Percentiles rank a stretch among this genome's conserved stretches.
phyloP scores from a whole-genome alignment of 2,888 invertebrate genomes.

The Perizoma affinitatum region DNA sequence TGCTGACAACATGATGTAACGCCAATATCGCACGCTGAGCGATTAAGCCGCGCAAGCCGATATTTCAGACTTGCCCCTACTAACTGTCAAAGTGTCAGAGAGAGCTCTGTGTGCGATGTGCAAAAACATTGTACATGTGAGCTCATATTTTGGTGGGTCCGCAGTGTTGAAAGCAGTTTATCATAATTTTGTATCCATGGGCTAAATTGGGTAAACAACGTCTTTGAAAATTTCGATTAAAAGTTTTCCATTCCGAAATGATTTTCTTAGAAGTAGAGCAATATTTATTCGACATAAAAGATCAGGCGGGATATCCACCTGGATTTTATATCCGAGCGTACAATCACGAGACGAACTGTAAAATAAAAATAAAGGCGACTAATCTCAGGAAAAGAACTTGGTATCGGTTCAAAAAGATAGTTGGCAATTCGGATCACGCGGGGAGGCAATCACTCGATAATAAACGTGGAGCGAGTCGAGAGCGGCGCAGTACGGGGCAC shows the following conservation, averaged over 20 bases:
- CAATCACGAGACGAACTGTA: slow-evolving; percentile 50
- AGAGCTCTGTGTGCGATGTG: slow-evolving; percentile 58
- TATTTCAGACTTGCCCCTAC: slow-evolving; percentile 83
- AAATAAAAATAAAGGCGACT: slow-evolving; percentile 68
- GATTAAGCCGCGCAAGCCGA: slow-evolving; percentile 83
- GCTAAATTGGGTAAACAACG: slow-evolving; percentile 45
- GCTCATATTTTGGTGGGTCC: slow-evolving; percentile 36
- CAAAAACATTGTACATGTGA: slow-evolving; percentile 36
- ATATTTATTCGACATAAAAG: slow-evolving; percentile 14
- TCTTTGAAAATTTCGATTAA: slow-evolving; percentile 30
- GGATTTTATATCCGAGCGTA: slow-evolving; percentile 34
- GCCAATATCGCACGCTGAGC: slow-evolving; percentile 83
- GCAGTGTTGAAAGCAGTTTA: slow-evolving; percentile 44
- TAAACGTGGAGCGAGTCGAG: slow-evolving; percentile 75
- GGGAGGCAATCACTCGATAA: slow-evolving; percentile 80
- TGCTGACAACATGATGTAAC: slow-evolving; percentile 84
- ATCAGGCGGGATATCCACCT: slow-evolving; percentile 16
- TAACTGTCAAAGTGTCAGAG: slow-evolving; percentile 80
- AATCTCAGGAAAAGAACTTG: slow-evolving; percentile 62
- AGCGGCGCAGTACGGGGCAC: slow-evolving; percentile 63
- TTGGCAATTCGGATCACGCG: slow-evolving; percentile 79
- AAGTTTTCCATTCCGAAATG: background rate
- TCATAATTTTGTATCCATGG: slow-evolving; percentile 50
- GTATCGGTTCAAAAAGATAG: slow-evolving; percentile 66
- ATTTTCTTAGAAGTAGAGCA: background rate